A percentile compares a stretch with the other conserved stretches of the same genome.
Evolutionary conservation across 2,797 vertebrate species (phyloP).

Genomic region (Limnodromus scolopaceus): DNA sequence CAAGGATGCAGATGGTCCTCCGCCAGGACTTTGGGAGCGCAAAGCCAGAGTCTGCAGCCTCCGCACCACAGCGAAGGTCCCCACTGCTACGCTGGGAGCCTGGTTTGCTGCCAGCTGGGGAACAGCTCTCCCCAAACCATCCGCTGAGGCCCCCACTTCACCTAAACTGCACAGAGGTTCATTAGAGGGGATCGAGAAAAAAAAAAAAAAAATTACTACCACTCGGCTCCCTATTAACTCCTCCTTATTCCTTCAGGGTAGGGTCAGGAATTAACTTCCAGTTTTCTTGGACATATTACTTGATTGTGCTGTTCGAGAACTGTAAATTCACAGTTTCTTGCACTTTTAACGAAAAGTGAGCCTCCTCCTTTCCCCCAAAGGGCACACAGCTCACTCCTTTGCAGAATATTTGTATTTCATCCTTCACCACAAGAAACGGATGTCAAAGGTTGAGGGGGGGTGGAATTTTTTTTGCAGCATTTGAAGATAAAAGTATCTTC

Average conservation of each 20-base stretch:
- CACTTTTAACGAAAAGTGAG: background rate
- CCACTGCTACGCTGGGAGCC: background rate
- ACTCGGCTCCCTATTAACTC: background rate
- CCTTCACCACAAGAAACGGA: constrained; percentile 1
- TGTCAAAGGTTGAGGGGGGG: background rate
- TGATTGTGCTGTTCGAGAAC: background rate
- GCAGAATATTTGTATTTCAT: constrained; percentile 1
- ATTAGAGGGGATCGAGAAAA: background rate
- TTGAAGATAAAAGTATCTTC: background rate
- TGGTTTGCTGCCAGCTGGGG: background rate
- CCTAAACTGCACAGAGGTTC: background rate
- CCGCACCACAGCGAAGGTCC: background rate
- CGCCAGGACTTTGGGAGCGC: accelerated
- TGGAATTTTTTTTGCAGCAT: background rate
- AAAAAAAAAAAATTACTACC: background rate
- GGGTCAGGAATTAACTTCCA: background rate
- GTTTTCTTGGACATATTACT: background rate
- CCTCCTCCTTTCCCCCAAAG: background rate
- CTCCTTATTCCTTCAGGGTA: background rate
- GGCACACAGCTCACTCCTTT: background rate
- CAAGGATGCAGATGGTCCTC: background rate
- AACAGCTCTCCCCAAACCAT: background rate
- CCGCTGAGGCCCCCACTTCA: background rate
- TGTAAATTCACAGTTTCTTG: background rate
- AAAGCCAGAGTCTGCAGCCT: background rate